Conservation (phyloP, 2,797 vertebrate genomes). For the Garrulus glandarius region DNA sequence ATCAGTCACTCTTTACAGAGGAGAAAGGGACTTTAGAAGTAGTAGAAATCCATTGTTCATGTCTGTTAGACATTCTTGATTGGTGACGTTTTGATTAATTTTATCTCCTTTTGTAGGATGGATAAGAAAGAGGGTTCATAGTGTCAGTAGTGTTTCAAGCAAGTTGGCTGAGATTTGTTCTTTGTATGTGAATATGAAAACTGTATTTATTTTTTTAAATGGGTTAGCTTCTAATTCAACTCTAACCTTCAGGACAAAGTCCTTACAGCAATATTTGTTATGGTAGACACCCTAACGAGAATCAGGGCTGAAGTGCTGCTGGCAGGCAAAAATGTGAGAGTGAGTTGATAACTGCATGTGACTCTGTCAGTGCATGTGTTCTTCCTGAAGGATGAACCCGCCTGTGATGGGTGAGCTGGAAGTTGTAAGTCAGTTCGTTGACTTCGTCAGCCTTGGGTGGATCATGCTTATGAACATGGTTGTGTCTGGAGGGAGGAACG, state of each 20-base stretch:
- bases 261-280: background rate
- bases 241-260: background rate
- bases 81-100: background rate
- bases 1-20: background rate
- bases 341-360: background rate
- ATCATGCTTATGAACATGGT: rapidly evolving
- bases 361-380: background rate
- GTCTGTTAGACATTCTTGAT: background rate
- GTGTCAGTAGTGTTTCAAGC: background rate
- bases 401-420: background rate
- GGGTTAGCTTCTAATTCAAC: background rate
- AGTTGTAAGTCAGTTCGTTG: background rate
- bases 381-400: background rate
- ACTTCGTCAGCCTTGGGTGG: background rate
- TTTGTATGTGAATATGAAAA: background rate
- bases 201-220: background rate
- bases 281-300: background rate
- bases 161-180: background rate
- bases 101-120: background rate
- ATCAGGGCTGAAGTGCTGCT: background rate
- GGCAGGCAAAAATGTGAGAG: background rate
- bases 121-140: background rate
- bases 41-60: background rate
- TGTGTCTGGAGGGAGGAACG: background rate
- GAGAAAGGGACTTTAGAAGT: background rate